Evolutionary conservation across 2,113 vertebrate species (phyloP), one percentile per base, ranked within the genome.

Genomic region (Taurulus bubalis): DNA sequence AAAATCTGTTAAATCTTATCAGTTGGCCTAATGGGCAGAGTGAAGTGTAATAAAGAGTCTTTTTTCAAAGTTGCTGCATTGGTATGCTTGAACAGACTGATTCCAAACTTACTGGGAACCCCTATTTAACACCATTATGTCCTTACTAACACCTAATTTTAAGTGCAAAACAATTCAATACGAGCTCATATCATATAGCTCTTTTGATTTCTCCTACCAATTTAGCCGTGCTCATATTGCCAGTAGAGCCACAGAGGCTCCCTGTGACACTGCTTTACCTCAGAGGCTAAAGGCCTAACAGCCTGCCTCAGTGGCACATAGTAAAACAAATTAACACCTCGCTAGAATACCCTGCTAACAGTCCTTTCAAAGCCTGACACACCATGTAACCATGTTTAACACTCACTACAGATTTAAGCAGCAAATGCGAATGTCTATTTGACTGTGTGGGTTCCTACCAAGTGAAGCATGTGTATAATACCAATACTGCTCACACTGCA

Each of bases 291-390:
- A 87, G 83, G 86, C 83, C 89, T 89, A 87, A 94, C 87, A 91
- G 92, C 91, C 87, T 92, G 90, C 84, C 90, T 83, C 91, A 82
- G 90, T 92, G 83, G 77, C 91, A 94, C 92, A 83, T 92, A 91
- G 91, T 95, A 93, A 95, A 95, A 94, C 91, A 90, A 94, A 90
- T 94, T 92, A 94, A 92, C 93, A 93, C 93, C 91, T 94, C 60
- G 40, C 85, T 87, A 71, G 89, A 94, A 92, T 85, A 90, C 74
- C 77, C 85, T 45, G 85, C 86, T 85, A 84, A 91, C 79, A 58
- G 83, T 67, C 84, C 75, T 75, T 93, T 92, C 86, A 90, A 91
- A 92, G 83, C 82, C 73, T 40, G 36, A 67, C 90, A 85, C 82
- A 79, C 85, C 88, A 81, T 83, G 82, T 53, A 36, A 79, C 87